Base-by-base conservation (phyloP, 2,888 invertebrate species). In the Mythimna vitellina region DNA sequence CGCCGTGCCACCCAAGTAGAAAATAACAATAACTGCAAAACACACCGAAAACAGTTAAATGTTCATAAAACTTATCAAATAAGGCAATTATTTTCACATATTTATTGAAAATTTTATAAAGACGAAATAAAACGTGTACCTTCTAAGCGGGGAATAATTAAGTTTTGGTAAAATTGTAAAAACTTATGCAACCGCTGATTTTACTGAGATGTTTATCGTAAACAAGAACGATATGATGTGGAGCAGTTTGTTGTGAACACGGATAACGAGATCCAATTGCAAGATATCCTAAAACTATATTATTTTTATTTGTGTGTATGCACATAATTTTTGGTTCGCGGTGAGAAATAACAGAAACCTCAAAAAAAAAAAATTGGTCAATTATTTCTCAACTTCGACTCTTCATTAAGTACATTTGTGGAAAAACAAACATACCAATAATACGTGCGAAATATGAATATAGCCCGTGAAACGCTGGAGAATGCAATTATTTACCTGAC, bases 51-150 rank as follows among this genome's bases (percentile, higher is more conserved):
- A 78, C 85, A 88, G 86, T 78, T 78, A 74, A 76, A 83, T 70
- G 42, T 75, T 84, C 76, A 80, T 80, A 81, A 87, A 87, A 87
- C 53, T 82, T 75, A 84, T 81, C 82, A 78, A 81, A 88, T 83
- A 82, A 77, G 81, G 78, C 76, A 85, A 86, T 90, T 88, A 89
- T 87, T 83, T 90, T 86, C 87, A 88, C 85, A 88, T 89, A 79
- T 89, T 90, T 88, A 90, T 89, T 86, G 80, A 73, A 66, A 70
- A 65, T 80, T 75, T 84, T 86, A 56, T 83, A 85, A 77, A 83
- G 72, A 60, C 42, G 65, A 74, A 86, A 86, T 88, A 78, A 80
- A 84, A 82, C 56, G 56, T 61, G 38, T 66, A 68, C 56, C 67
- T 63, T 70, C 73, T 81, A 77, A 84, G 82, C 84, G 80, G 79